These are phyloP conservation scores for Andrena bucephala DNA, from an alignment of 2,888 invertebrate species.

Conservation along the genomic window DNA sequence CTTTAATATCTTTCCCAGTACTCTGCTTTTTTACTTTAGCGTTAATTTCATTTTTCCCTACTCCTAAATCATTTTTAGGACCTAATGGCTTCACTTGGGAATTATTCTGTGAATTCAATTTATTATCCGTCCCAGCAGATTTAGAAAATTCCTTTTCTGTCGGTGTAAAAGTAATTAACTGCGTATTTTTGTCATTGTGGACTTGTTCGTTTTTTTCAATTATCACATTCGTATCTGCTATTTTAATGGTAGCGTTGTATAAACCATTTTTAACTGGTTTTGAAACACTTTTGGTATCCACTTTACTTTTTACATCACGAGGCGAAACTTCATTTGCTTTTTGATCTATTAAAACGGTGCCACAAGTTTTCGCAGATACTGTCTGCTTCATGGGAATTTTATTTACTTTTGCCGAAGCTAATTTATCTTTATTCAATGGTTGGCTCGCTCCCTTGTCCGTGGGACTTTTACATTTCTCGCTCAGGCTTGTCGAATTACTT, in stretches of 20 bases:
- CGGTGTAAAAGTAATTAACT: conserved; percentile 27
- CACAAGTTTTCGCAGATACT: conserved; percentile 60
- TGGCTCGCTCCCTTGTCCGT: conserved; percentile 70
- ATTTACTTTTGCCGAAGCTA: conserved; percentile 67
- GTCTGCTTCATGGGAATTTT: conserved; percentile 75
- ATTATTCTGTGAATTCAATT: conserved; percentile 41
- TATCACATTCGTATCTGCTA: conserved; percentile 57
- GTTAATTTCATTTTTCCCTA: conserved; percentile 78
- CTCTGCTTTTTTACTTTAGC: conserved; percentile 68
- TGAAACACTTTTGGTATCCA: conserved; percentile 59
- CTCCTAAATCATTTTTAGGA: conserved; percentile 71
- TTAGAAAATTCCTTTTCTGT: conserved; percentile 53
- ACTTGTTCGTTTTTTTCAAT: conserved; percentile 63
- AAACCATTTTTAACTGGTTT: conserved; percentile 61
- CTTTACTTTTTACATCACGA: conserved; percentile 57
- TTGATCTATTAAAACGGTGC: conserved; percentile 61
- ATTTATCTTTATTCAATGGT: conserved; percentile 73
- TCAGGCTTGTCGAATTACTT: conserved; percentile 69
- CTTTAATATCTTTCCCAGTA: conserved; percentile 42
- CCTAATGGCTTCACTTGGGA: conserved; percentile 43
- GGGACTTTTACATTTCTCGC: conserved; percentile 73
- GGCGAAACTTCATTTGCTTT: conserved; percentile 62
- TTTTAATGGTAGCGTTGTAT: conserved; percentile 51
- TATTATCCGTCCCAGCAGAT: conserved; percentile 38
- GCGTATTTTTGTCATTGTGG: conserved; percentile 46